These are phyloP conservation scores for Nematostella vectensis DNA, from an alignment of 92 coral and sea anemone genomes.

Conservation along the genomic window DNA sequence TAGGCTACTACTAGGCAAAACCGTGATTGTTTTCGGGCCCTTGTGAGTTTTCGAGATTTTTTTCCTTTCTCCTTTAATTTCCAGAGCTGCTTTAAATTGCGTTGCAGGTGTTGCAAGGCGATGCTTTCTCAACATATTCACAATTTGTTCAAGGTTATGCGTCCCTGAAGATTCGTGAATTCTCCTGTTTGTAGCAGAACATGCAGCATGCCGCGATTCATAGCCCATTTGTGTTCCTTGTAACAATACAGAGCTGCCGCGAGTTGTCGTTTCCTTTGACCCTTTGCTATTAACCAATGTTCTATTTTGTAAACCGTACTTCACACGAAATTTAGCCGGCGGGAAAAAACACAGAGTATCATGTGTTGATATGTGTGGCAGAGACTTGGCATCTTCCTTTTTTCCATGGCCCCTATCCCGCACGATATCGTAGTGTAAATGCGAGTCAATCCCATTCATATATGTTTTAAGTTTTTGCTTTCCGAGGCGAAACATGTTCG, in stretches of 20 bases:
- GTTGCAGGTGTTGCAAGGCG: not conserved
- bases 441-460: not conserved
- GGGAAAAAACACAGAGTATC: not conserved
- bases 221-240: too few relatives aligned
- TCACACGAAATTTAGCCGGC: not conserved
- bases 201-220: too few relatives aligned
- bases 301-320: not conserved
- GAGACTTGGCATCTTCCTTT: not conserved
- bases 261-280: too few relatives aligned
- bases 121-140: not conserved
- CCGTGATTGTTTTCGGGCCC: too few relatives aligned
- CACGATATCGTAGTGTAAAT: not conserved
- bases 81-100: not conserved
- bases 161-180: too few relatives aligned
- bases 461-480: conserved; percentile 1
- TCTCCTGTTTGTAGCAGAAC: too few relatives aligned
- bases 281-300: too few relatives aligned
- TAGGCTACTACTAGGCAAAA: too few relatives aligned
- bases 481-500: conserved; percentile 1
- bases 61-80: not conserved
- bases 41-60: not conserved
- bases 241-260: too few relatives aligned
- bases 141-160: not conserved
- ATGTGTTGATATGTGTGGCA: not conserved
- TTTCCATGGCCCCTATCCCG: not conserved